Conservation (phyloP, 2,888 invertebrate genomes). For the Apotomis capreana region DNA sequence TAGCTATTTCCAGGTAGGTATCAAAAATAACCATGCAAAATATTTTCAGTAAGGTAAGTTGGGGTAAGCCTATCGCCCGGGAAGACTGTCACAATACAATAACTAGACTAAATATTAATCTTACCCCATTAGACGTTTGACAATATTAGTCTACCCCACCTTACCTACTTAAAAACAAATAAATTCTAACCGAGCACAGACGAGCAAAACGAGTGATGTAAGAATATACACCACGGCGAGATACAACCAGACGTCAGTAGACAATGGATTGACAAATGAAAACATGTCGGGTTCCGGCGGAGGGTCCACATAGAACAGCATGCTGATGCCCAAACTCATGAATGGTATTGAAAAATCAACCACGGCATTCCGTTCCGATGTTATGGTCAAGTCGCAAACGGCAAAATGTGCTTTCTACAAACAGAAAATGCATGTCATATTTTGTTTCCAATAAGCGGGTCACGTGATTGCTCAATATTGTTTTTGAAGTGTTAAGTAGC, state of each 20-base stretch:
- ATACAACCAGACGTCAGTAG: slow-evolving; percentile 93
- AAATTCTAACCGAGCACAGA: slow-evolving; percentile 87
- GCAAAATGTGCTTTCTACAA: slow-evolving; percentile 85
- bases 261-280: slow-evolving; percentile 93
- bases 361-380: slow-evolving; percentile 91
- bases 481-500: too few relatives aligned
- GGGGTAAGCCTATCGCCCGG: too few relatives aligned
- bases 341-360: slow-evolving; percentile 98
- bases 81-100: too few relatives aligned
- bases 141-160: too few relatives aligned
- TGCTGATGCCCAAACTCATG: slow-evolving; percentile 96
- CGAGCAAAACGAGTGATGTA: slow-evolving; percentile 91
- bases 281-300: slow-evolving; percentile 91
- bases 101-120: too few relatives aligned
- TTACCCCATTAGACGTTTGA: too few relatives aligned
- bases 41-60: too few relatives aligned
- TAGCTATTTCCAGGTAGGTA: too few relatives aligned
- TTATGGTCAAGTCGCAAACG: slow-evolving; percentile 92
- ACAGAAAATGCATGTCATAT: slow-evolving; percentile 39
- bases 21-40: too few relatives aligned
- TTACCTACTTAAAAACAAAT: not conserved
- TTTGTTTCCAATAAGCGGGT: not conserved
- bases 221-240: slow-evolving; percentile 92
- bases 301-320: slow-evolving; percentile 90
- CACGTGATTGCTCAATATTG: too few relatives aligned